These are phyloP conservation scores for Notechis scutatus DNA, from an alignment of 2,113 vertebrate genomes.

Conservation along the genomic window DNA sequence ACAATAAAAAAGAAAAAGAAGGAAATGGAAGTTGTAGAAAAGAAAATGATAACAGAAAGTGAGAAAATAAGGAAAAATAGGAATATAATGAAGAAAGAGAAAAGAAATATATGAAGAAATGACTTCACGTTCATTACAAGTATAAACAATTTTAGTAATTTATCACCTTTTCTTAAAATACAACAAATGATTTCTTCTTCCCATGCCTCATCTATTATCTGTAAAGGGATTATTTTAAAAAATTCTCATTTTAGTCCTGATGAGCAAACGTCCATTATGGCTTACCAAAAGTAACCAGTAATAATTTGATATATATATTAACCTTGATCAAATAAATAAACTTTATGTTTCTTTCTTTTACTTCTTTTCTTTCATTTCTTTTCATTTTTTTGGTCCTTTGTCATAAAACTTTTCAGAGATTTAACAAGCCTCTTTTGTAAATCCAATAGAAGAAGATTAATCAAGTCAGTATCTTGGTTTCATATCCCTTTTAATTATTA, in stretches of 20 bases:
- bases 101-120: neutral
- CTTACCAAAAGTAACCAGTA: neutral
- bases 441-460: no score
- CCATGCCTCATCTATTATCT: neutral
- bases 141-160: neutral
- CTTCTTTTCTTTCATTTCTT: no score
- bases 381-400: no score
- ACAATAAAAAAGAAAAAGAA: neutral
- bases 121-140: neutral
- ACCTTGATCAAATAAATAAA: no score
- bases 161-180: neutral
- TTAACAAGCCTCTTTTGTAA: no score
- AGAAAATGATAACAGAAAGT: neutral
- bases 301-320: no score
- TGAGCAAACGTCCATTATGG: neutral
- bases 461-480: no score
- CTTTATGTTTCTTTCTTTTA: no score
- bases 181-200: neutral
- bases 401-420: no score
- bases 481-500: no score
- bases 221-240: neutral
- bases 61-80: neutral
- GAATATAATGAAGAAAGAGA: neutral
- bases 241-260: neutral
- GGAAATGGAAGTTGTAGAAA: neutral